Conservation (phyloP, 2,797 vertebrate genomes). For the Synanceia verrucosa region DNA sequence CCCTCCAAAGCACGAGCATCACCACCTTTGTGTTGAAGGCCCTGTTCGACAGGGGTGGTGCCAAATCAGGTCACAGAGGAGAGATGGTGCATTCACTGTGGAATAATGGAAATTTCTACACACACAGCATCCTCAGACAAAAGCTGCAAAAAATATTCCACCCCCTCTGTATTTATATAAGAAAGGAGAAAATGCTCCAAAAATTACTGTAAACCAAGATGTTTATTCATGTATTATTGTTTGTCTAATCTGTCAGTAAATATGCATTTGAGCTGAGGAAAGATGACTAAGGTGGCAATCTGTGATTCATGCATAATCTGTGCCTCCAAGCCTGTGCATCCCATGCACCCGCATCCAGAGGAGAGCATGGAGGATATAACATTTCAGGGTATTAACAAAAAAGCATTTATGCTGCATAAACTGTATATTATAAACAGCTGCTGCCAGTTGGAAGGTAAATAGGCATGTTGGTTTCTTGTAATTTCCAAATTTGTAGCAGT, state of each 20-base stretch:
- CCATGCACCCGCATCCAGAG: constrained; percentile 18
- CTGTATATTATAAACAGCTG: constrained; percentile 20
- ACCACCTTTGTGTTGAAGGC: constrained; percentile 55
- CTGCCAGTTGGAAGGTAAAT: constrained; percentile 39
- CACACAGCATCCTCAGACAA: constrained; percentile 29
- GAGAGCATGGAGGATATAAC: constrained; percentile 25
- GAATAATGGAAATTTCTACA: constrained; percentile 55
- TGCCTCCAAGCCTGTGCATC: not conserved
- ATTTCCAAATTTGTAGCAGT: constrained; percentile 8
- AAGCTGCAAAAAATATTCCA: constrained; percentile 61
- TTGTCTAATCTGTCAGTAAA: constrained; percentile 60
- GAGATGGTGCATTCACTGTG: constrained; percentile 43
- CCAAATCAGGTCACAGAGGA: constrained; percentile 61
- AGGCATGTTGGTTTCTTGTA: not conserved
- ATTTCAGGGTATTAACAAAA: constrained; percentile 45
- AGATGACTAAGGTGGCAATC: constrained; percentile 53
- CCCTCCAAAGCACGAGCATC: constrained; percentile 40
- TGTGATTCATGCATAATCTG: constrained; percentile 58
- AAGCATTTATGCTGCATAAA: constrained; percentile 32
- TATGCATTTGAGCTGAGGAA: constrained; percentile 24
- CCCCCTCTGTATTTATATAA: constrained; percentile 58
- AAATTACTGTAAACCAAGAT: constrained; percentile 69
- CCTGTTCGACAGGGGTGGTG: constrained; percentile 46
- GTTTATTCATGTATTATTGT: constrained; percentile 67
- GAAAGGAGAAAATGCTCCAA: constrained; percentile 53